Percentiles rank a stretch among this genome's conserved stretches.
phyloP scores from a whole-genome alignment of 2,797 vertebrate genomes.

The Syncerus caffer region DNA sequence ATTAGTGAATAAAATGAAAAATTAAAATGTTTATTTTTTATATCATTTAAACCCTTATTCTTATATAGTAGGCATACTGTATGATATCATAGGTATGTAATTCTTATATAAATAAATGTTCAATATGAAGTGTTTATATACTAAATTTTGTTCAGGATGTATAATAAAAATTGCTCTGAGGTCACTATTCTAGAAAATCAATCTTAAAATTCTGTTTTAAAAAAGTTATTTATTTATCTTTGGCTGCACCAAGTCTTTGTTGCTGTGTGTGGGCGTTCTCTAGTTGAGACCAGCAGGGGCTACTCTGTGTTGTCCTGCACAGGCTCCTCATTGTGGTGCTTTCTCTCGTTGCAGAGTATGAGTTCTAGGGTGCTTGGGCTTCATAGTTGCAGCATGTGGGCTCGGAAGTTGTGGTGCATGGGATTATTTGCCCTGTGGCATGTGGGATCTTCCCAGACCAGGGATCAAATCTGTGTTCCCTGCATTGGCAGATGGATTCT shows the following conservation, averaged over 20 bases:
- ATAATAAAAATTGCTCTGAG: background rate
- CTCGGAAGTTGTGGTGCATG: background rate
- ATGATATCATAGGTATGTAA: background rate
- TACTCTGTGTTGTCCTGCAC: background rate
- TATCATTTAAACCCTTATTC: background rate
- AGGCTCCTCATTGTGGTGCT: background rate
- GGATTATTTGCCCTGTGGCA: background rate
- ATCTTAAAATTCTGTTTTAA: background rate
- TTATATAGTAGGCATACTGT: background rate
- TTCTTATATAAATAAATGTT: background rate
- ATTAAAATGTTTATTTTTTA: background rate
- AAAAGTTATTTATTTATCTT: background rate
- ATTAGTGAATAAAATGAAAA: background rate
- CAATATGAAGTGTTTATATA: background rate
- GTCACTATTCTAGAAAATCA: background rate
- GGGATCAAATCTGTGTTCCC: background rate
- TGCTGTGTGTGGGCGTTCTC: background rate
- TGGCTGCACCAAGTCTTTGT: background rate
- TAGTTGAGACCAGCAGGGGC: background rate
- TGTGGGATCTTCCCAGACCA: background rate
- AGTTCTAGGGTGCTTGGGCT: background rate
- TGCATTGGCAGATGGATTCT: background rate
- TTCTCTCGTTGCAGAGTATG: background rate
- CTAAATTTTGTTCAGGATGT: background rate
- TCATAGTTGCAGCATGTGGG: background rate